Base-by-base conservation (phyloP, 2,888 invertebrate genomes). In the Timema cristinae region DNA sequence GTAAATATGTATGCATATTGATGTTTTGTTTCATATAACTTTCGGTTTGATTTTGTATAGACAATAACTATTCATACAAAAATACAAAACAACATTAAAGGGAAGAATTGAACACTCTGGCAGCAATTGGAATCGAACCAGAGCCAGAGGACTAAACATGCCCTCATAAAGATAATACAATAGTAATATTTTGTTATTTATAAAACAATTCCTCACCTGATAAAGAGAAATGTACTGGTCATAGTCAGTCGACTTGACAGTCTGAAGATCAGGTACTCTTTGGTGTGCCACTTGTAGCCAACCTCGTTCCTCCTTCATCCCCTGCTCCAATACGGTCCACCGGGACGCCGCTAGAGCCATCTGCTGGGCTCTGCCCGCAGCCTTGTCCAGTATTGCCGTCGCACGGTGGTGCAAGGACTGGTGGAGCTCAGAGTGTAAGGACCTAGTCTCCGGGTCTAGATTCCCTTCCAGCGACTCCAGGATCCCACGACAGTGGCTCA, bases 241-340 rank as follows among this genome's bases (percentile, higher is more conserved):
- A 77, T 91, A 93, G 79, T 95, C 94, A 9, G 89, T 89, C 1
- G 94, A 92, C 0, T 92, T 93, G 0, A 94, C 92, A 15, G 89
- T 90, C 54, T 88, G 89, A 0, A 94, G 83, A 79, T 93, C 92
- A 0, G 94, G 95, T 2, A 94, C 90, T 76, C 94, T 86, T 81
- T 94, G 93, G 79, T 92, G 90, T 47, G 93, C 93, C 5, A 94
- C 91, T 79, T 91, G 89, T 2, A 94, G 82, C 94, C 94, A 94
- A 77, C 91, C 90, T 67, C 88, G 84, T 82, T 94, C 94, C 78
- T 93, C 94, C 75, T 90, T 90, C 85, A 94, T 90, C 0, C 92
- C 91, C 79, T 92, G 91, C 79, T 93, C 91, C 1, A 94, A 82
- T 6, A 90, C 85, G 0, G 90, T 90, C 94, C 94, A 95, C 67